These are phyloP conservation scores for Chelmon rostratus DNA, from an alignment of 2,797 vertebrate genomes.

Conservation along the genomic window DNA sequence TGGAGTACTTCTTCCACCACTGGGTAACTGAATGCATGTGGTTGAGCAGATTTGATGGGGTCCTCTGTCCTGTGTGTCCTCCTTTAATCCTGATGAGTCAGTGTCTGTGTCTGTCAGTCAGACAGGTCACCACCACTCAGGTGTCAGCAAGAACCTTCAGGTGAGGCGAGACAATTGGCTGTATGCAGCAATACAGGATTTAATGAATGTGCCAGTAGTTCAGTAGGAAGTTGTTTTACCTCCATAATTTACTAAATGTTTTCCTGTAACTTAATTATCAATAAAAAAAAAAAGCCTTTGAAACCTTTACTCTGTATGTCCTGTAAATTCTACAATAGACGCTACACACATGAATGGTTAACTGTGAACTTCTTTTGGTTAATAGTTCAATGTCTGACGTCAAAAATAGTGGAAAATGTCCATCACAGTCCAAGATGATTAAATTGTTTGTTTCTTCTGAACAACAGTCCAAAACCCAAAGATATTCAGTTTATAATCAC, in stretches of 20 bases:
- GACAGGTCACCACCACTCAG: neutral
- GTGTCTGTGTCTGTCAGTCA: slow-evolving; percentile 19
- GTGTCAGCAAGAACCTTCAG: neutral
- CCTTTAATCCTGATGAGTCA: slow-evolving; percentile 58
- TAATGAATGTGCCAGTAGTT: neutral
- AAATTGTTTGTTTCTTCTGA: neutral
- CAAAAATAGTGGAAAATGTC: neutral
- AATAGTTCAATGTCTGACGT: too few relatives aligned
- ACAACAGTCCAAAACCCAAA: neutral
- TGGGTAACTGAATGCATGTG: neutral
- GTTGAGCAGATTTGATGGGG: slow-evolving; percentile 16
- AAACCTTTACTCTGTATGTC: too few relatives aligned
- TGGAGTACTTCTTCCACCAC: neutral
- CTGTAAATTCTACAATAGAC: neutral
- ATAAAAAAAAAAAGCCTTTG: too few relatives aligned
- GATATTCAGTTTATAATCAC: too few relatives aligned
- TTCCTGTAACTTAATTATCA: too few relatives aligned
- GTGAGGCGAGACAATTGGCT: neutral
- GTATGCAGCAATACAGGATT: neutral
- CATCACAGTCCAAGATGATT: neutral
- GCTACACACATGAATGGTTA: too few relatives aligned
- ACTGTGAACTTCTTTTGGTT: too few relatives aligned
- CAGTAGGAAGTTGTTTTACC: too few relatives aligned
- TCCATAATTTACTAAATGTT: too few relatives aligned
- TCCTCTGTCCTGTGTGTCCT: neutral